These are phyloP conservation scores for Drosophila varians DNA, from an alignment of 1,140 invertebrate species.

Conservation along the genomic window DNA sequence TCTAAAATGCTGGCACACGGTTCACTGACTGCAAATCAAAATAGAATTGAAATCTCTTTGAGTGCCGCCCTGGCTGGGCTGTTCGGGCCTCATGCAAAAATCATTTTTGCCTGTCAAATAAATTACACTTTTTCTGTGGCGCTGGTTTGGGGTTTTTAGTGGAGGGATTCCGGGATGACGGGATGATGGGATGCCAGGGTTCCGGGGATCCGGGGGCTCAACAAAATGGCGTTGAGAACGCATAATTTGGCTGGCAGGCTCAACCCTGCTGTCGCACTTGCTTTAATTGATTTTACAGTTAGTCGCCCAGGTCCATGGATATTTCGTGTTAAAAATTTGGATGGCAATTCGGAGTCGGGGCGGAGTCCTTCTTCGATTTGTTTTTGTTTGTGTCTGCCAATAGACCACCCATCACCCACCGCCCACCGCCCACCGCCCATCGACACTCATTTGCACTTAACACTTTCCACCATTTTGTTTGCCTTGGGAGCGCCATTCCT, in stretches of 20 bases:
- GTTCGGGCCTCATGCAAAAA: slow-evolving; percentile 37
- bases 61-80: slow-evolving; percentile 13
- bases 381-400: slow-evolving; percentile 57
- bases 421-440: slow-evolving; percentile 1
- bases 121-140: slow-evolving; percentile 57
- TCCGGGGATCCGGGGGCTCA: slow-evolving; percentile 1
- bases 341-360: slow-evolving; percentile 21
- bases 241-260: slow-evolving; percentile 61
- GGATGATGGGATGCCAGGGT: background rate
- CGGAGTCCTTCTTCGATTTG: slow-evolving; percentile 47
- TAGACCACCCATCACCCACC: background rate
- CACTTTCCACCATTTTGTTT: slow-evolving; percentile 72
- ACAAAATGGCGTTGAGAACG: slow-evolving; percentile 67
- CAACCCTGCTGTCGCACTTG: slow-evolving; percentile 55
- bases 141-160: background rate
- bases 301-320: slow-evolving; percentile 21
- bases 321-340: slow-evolving; percentile 60
- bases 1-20: slow-evolving; percentile 62
- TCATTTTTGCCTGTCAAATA: slow-evolving; percentile 72
- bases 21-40: slow-evolving; percentile 70
- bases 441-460: slow-evolving; percentile 74
- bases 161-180: too few species aligned
- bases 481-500: slow-evolving; percentile 7
- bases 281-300: slow-evolving; percentile 73
- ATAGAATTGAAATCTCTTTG: slow-evolving; percentile 73